Percentiles rank a stretch among this genome's conserved stretches.
These are phyloP conservation scores for Trichomycterus rosablanca DNA, from an alignment of 2,113 vertebrate species.

Conservation along the genomic window DNA sequence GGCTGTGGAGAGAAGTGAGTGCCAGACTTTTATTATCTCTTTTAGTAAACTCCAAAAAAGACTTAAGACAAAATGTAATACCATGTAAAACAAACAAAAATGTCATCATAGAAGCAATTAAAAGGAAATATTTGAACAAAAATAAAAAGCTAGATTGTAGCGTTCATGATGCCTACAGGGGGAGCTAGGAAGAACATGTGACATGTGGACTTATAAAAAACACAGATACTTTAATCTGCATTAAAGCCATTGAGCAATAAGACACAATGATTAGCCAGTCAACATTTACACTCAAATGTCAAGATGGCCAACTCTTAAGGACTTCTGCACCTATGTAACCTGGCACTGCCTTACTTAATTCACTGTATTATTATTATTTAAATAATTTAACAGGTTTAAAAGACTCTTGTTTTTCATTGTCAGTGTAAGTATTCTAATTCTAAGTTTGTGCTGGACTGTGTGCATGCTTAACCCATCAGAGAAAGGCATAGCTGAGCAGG, in stretches of 20 bases:
- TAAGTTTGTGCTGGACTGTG: neutral
- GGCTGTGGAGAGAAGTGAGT: slow-evolving; percentile 60
- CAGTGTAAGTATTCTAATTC: neutral
- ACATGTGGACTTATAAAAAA: slow-evolving; percentile 21
- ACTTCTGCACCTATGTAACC: slow-evolving; percentile 14
- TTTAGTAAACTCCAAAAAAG: too few relatives aligned
- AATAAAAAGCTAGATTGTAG: too few relatives aligned
- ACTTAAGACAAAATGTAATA: too few relatives aligned
- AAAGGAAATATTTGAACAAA: too few relatives aligned
- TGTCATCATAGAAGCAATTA: too few relatives aligned
- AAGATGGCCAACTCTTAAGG: slow-evolving; percentile 18
- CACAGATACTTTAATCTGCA: slow-evolving; percentile 46
- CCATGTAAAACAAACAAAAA: too few relatives aligned
- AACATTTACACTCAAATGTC: slow-evolving; percentile 6
- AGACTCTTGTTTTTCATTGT: neutral
- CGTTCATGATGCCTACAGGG: neutral
- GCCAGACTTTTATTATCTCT: neutral
- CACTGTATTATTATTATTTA: slow-evolving; percentile 12
- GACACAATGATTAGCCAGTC: slow-evolving; percentile 36
- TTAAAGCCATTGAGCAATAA: slow-evolving; percentile 37
- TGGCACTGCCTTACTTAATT: neutral
- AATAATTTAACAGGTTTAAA: slow-evolving; percentile 4
- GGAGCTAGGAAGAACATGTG: neutral
- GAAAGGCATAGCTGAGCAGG: slow-evolving; percentile 65
- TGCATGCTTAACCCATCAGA: slow-evolving; percentile 64